Evolutionary conservation across 2,888 invertebrate genomes (phyloP).

Genomic region (Apotomis capreana): DNA sequence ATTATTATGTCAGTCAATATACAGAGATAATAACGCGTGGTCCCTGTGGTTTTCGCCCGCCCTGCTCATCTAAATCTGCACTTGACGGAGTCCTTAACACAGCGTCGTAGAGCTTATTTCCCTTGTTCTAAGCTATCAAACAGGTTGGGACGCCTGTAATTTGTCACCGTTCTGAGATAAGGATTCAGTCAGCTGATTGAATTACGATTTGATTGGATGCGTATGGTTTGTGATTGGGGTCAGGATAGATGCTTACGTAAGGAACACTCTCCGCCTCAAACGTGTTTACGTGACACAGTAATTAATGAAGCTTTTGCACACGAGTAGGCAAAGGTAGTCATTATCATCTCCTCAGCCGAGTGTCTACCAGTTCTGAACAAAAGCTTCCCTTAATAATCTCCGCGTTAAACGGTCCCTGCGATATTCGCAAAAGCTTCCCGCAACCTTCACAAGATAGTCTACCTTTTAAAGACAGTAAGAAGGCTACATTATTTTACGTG

Average conservation of each 20-base stretch:
- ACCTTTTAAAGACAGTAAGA: too few relatives aligned
- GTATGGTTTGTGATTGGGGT: constrained; percentile 2
- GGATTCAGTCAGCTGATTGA: constrained; percentile 33
- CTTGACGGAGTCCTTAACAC: neutral
- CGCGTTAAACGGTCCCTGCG: too few relatives aligned
- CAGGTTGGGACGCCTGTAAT: constrained; percentile 12
- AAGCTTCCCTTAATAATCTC: too few relatives aligned
- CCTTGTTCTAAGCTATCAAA: neutral
- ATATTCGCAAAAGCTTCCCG: too few relatives aligned
- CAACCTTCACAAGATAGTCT: too few relatives aligned
- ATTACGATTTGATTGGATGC: constrained; percentile 22
- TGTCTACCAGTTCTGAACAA: too few relatives aligned
- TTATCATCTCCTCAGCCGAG: too few relatives aligned
- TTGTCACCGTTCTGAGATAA: constrained; percentile 33
- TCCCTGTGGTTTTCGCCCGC: constrained; percentile 6
- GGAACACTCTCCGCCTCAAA: neutral
- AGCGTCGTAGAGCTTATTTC: neutral
- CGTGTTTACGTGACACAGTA: neutral
- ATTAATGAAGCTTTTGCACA: too few relatives aligned
- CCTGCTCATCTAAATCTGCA: neutral
- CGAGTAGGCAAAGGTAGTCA: too few relatives aligned
- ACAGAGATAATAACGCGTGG: constrained; percentile 10
- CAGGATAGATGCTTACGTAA: neutral
- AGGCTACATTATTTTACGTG: too few relatives aligned
- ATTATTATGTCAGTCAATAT: constrained; percentile 28